Base-by-base conservation (phyloP, 2,888 invertebrate genomes). In the Tipula lateralis region DNA sequence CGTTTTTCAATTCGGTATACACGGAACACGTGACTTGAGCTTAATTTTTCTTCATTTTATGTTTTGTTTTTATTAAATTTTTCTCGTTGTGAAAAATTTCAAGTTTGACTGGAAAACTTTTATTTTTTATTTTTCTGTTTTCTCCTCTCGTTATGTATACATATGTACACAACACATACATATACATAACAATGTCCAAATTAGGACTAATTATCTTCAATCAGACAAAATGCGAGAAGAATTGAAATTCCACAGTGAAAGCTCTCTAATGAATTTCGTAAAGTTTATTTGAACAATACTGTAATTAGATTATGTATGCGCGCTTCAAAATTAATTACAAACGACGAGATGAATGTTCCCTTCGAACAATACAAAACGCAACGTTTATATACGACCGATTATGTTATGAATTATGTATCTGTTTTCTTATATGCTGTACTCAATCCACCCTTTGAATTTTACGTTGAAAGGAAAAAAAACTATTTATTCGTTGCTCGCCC, bases 1-100 rank as follows among this genome's bases (percentile, higher is more conserved):
- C 66, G 66, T 66, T 66, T 66, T 66, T 66, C 66, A 66, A 66
- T 66, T 66, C 66, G 66, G n/a, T n/a, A n/a, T 66, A 66, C 66
- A 66, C 24, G 66, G 24, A 66, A 66, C 66, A 66, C 66, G 66
- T 66, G 66, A 66, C 66, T 66, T 66, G 9, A 24, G 66, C 66
- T 66, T 66, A 66, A 66, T 24, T 66, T 66, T 66, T 24, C 66
- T 66, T 66, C 24, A 66, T 66, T 66, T 66, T 66, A 24, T 66
- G 66, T 66, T 66, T 24, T 24, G 66, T 66, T 66, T 50, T 66
- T 66, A 66, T 66, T 66, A 66, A 66, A 66, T 66, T 66, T 66
- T 9, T 24, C 7, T 66, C 66, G 24, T 66, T 66, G 9, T 24
- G 9, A 24, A 66, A 24, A 66, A 66, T 24, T 66, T 44, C 44